A percentile compares a stretch with the other conserved stretches of the same genome.
These are phyloP conservation scores for Xenopus borealis DNA, from an alignment of 2,113 vertebrate genomes.

Conservation along the genomic window DNA sequence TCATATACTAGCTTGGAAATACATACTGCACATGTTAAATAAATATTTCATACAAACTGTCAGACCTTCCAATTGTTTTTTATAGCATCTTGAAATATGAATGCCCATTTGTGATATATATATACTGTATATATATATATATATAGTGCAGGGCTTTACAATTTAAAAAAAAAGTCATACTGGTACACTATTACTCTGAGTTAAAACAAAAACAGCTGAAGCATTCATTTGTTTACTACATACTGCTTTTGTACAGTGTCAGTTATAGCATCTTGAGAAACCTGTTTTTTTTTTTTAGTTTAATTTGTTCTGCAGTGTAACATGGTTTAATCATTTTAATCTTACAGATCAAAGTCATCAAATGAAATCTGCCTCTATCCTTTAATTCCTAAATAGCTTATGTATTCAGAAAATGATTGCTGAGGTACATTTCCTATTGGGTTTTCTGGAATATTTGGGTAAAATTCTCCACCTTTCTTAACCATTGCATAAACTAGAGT, in stretches of 20 bases:
- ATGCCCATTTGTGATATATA: background rate
- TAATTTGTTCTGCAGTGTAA: constrained; percentile 53
- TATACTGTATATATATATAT: background rate
- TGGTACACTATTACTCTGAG: too few species aligned
- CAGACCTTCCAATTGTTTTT: background rate
- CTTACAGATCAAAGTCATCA: constrained; percentile 48
- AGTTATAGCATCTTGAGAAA: too few species aligned
- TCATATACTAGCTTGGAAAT: background rate
- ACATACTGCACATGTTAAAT: constrained; percentile 22
- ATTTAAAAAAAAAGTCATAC: too few species aligned
- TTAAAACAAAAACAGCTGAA: background rate
- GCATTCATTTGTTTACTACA: background rate
- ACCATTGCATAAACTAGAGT: too few species aligned
- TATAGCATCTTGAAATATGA: background rate
- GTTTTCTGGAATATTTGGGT: background rate
- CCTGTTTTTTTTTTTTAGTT: constrained; percentile 23
- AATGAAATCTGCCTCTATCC: constrained; percentile 48
- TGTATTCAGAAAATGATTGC: background rate
- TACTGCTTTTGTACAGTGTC: background rate
- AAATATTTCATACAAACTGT: constrained; percentile 31
- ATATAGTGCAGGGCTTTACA: background rate
- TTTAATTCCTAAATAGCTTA: constrained; percentile 51
- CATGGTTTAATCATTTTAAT: constrained; percentile 52
- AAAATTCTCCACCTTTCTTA: too few species aligned
- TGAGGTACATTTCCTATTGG: background rate